Evolutionary conservation across 1,140 invertebrate genomes (phyloP).

Genomic region (Magallana gigas): DNA sequence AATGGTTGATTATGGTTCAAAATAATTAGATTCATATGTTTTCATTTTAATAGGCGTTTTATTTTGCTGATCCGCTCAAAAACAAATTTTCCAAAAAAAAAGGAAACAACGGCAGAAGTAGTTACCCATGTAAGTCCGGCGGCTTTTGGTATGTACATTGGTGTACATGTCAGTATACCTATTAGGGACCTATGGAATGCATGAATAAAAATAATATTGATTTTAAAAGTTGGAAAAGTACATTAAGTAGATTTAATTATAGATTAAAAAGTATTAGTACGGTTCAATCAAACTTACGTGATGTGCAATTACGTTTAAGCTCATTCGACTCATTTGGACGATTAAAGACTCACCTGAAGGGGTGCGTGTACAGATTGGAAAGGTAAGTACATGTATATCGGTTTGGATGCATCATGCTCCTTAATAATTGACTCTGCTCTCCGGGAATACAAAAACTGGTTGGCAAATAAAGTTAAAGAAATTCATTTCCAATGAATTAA

Average conservation of each 20-base stretch:
- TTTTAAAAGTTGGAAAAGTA: not conserved
- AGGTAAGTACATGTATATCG: slow-evolving; percentile 69
- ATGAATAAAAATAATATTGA: not conserved
- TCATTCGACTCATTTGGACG: too few species aligned
- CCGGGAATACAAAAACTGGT: slow-evolving; percentile 52
- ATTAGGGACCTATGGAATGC: slow-evolving; percentile 37
- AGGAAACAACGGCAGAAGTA: too few species aligned
- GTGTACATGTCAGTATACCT: slow-evolving; percentile 42
- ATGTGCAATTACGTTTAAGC: too few species aligned
- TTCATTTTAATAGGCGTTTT: too few species aligned
- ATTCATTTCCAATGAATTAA: not conserved
- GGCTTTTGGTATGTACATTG: slow-evolving; percentile 40
- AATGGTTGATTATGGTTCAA: too few species aligned
- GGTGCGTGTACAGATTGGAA: slow-evolving; percentile 72
- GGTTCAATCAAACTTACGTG: too few species aligned
- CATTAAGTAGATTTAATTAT: not conserved
- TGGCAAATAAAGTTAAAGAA: not conserved
- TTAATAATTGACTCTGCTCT: slow-evolving; percentile 53
- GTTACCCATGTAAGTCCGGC: slow-evolving; percentile 50
- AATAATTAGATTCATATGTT: too few species aligned
- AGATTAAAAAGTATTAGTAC: not conserved
- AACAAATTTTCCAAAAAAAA: too few species aligned
- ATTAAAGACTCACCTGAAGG: slow-evolving; percentile 65
- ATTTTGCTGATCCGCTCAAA: too few species aligned
- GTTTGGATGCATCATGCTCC: slow-evolving; percentile 53